phyloP scores from a whole-genome alignment of 2,113 vertebrate genomes.

The Sander vitreus region DNA sequence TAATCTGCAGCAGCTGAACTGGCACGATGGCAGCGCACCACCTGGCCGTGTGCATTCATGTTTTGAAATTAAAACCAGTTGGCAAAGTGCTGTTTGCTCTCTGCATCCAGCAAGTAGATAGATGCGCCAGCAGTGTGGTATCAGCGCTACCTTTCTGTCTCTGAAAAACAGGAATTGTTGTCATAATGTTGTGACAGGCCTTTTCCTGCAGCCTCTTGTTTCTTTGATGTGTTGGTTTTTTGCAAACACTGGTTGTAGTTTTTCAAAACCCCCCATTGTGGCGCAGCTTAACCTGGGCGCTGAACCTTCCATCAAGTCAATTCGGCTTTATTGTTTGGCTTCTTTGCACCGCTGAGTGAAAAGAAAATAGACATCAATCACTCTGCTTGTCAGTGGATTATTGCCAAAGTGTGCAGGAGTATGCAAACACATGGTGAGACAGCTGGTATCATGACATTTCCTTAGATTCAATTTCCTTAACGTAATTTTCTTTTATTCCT shows the following conservation, averaged over 20 bases:
- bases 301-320: constrained; percentile 54
- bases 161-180: constrained; percentile 48
- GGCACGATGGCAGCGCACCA: not conserved
- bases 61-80: constrained; percentile 45
- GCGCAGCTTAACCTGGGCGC: constrained; percentile 36
- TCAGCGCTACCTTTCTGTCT: constrained; percentile 2
- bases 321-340: constrained; percentile 46
- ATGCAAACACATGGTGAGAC: not conserved
- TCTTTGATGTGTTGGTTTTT: constrained; percentile 27
- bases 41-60: constrained; percentile 26
- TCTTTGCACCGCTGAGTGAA: constrained; percentile 25
- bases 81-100: constrained; percentile 10
- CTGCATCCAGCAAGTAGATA: not conserved
- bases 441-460: constrained; percentile 27
- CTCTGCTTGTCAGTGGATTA: constrained; percentile 13
- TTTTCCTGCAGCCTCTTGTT: constrained; percentile 48
- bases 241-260: constrained; percentile 36
- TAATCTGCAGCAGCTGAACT: constrained; percentile 37
- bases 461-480: not conserved
- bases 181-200: constrained; percentile 64
- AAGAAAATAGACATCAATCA: constrained; percentile 52
- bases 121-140: constrained; percentile 22
- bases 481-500: constrained; percentile 3
- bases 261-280: constrained; percentile 37
- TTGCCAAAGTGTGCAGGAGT: constrained; percentile 10